Evolutionary conservation across 1,140 invertebrate genomes (phyloP).

Genomic region (Eumeta japonica): DNA sequence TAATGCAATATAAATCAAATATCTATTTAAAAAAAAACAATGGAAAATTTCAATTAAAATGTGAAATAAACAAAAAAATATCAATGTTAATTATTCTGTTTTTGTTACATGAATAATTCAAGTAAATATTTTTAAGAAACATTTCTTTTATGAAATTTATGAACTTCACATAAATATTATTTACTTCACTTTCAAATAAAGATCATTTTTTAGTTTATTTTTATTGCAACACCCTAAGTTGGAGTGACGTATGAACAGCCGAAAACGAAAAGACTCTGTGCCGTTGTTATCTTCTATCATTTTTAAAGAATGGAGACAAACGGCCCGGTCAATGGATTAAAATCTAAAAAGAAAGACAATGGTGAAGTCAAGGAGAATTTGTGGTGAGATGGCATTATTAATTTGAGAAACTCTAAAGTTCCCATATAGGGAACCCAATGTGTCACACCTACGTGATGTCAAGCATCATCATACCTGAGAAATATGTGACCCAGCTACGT

Average conservation of each 20-base stretch:
- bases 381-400: conserved; percentile 59
- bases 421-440: conserved; percentile 55
- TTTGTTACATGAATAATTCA: too few relatives aligned
- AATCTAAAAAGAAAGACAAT: conserved; percentile 65
- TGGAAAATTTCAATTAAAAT: too few relatives aligned
- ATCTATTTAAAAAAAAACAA: too few relatives aligned
- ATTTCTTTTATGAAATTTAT: too few relatives aligned
- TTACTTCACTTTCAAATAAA: too few relatives aligned
- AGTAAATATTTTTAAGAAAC: too few relatives aligned
- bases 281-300: conserved; percentile 58
- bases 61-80: too few relatives aligned
- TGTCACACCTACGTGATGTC: conserved; percentile 57
- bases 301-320: conserved; percentile 57
- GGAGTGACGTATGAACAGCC: conserved; percentile 56
- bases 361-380: conserved; percentile 64
- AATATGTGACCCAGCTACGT: conserved; percentile 49
- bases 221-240: conserved; percentile 15
- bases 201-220: conserved; percentile 1
- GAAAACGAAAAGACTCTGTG: conserved; percentile 56
- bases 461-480: conserved; percentile 45
- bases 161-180: too few relatives aligned
- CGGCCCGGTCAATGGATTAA: conserved; percentile 62
- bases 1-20: too few relatives aligned
- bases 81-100: too few relatives aligned
- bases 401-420: conserved; percentile 40